Conservation (phyloP, 2,888 invertebrate genomes). For the Leptopilina drosophilae region DNA sequence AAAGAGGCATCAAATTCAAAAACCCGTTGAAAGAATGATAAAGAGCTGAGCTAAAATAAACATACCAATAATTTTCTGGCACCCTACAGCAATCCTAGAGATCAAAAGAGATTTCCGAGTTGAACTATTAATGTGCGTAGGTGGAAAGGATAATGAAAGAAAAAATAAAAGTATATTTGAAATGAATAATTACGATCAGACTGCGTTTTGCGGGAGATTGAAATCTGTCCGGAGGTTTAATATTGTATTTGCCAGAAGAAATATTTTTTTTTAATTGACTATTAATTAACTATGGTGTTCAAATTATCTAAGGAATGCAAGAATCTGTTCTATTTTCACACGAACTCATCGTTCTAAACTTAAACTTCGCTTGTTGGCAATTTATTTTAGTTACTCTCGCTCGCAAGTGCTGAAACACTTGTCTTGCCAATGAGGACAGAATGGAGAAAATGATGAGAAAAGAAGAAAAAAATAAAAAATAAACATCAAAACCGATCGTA, state of each 20-base stretch:
- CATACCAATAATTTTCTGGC: conserved; percentile 29
- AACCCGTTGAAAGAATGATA: background rate
- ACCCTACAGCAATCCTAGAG: conserved; percentile 31
- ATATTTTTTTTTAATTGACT: conserved; percentile 47
- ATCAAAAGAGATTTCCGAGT: conserved; percentile 21
- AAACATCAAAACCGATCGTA: conserved; percentile 8
- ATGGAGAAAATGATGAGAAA: conserved; percentile 6
- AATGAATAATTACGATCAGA: background rate
- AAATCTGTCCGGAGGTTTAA: conserved; percentile 44
- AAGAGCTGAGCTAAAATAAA: conserved; percentile 15
- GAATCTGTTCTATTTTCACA: conserved; percentile 74
- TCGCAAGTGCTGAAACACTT: conserved; percentile 45
- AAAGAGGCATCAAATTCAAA: background rate
- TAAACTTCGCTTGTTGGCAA: conserved; percentile 68
- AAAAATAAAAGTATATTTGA: conserved; percentile 1
- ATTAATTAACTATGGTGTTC: conserved; percentile 11
- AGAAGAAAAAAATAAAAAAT: background rate
- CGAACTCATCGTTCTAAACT: conserved; percentile 73
- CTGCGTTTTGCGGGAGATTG: conserved; percentile 19
- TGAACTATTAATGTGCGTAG: conserved; percentile 14
- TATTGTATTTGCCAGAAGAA: too few species aligned
- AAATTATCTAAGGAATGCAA: conserved; percentile 62
- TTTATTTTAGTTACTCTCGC: conserved; percentile 64
- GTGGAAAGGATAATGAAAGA: conserved; percentile 24
- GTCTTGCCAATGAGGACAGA: conserved; percentile 44